These are phyloP conservation scores for Lasioglossum morio DNA, from an alignment of 2,888 invertebrate species.

Conservation along the genomic window DNA sequence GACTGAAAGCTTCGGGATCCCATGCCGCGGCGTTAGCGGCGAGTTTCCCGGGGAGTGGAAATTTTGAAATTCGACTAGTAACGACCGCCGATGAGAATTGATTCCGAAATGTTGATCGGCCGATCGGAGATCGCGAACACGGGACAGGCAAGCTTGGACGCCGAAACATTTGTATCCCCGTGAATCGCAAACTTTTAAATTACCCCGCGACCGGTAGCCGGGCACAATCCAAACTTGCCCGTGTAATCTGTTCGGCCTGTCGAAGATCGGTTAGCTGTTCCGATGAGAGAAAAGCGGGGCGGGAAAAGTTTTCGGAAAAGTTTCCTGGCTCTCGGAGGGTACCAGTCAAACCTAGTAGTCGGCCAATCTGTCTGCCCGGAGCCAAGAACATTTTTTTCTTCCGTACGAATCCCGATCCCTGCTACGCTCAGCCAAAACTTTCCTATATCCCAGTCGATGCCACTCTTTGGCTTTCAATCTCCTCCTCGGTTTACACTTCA, in stretches of 20 bases:
- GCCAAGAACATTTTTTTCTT: slow-evolving; percentile 46
- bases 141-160: background rate
- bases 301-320: slow-evolving; percentile 59
- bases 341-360: slow-evolving; percentile 62
- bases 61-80: slow-evolving; percentile 13
- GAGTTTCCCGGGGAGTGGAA: background rate
- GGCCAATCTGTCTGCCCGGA: slow-evolving; percentile 68
- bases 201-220: slow-evolving; percentile 40
- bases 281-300: slow-evolving; percentile 57
- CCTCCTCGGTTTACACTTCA: slow-evolving; percentile 28
- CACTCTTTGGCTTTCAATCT: slow-evolving; percentile 37
- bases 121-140: background rate
- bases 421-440: slow-evolving; percentile 37
- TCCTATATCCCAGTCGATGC: slow-evolving; percentile 34
- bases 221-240: slow-evolving; percentile 54
- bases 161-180: slow-evolving; percentile 54
- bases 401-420: slow-evolving; percentile 32
- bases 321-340: slow-evolving; percentile 46
- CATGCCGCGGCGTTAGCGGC: background rate
- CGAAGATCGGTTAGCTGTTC: slow-evolving; percentile 68
- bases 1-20: slow-evolving; percentile 4
- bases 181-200: slow-evolving; percentile 66
- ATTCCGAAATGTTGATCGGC: background rate
- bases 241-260: slow-evolving; percentile 68
- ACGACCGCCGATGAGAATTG: background rate